phyloP scores from a whole-genome alignment of 2,797 vertebrate species.

The Chaetodon trifasciatus region DNA sequence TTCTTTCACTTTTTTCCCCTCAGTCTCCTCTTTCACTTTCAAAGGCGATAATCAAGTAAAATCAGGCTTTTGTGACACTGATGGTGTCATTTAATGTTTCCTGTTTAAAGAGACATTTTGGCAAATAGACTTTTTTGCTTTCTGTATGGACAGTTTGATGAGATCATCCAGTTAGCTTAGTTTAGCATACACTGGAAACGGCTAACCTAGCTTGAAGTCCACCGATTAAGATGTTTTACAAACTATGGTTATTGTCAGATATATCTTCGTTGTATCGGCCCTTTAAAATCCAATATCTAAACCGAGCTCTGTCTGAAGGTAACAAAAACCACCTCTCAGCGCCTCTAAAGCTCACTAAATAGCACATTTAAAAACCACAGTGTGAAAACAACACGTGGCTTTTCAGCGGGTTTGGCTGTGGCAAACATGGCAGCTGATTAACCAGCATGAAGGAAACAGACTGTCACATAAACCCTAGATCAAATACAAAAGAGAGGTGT shows the following conservation, averaged over 20 bases:
- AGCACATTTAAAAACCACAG: background rate
- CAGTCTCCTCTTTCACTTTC: background rate
- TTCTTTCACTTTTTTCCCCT: conserved; percentile 5
- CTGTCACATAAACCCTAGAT: background rate
- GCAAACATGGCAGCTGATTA: background rate
- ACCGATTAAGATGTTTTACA: no score
- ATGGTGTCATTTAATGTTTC: background rate
- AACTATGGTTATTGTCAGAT: no score
- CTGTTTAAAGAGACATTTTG: background rate
- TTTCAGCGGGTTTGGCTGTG: background rate
- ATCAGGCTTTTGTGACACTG: background rate
- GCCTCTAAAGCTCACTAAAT: background rate
- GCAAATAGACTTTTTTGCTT: background rate
- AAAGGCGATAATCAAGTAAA: background rate
- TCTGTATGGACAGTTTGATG: background rate
- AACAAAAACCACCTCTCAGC: background rate
- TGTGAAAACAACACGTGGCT: background rate
- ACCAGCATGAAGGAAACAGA: background rate
- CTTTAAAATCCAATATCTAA: no score
- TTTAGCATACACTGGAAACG: background rate
- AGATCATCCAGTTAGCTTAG: background rate
- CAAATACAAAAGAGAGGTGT: background rate
- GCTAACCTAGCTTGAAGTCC: no score
- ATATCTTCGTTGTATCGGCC: no score
- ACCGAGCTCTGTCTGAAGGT: background rate